Base-by-base conservation (phyloP, 2,113 vertebrate species). In the Cercocebus atys region DNA sequence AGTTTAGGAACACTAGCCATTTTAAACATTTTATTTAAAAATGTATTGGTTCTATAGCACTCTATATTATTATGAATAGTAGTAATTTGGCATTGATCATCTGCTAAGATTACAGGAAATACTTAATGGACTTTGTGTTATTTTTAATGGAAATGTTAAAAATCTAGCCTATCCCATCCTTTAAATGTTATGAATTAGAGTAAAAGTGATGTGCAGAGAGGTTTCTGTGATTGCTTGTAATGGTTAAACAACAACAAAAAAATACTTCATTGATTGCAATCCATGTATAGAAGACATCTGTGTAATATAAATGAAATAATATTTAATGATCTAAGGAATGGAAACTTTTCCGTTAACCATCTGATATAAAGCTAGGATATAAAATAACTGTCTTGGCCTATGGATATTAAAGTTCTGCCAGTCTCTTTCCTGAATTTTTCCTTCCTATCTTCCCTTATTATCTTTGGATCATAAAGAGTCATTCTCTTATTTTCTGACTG, bases 381-480 rank as follows among this genome's bases (percentile, higher is more conserved):
- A 98, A 99, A 99, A 47, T 98, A 99, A 98, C 98, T 99, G 98
- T 95, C 95, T 98, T 96, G 97, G 98, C 98, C 98, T 98, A 97
- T 98, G 97, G 94, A 93, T 98, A 98, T 98, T 97, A 98, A 98
- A 94, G 96, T 97, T 97, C 98, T 98, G 96, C 98, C 98, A 97
- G 97, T 98, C 98, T 99, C 98, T 98, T 98, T 98, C 98, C 99
- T 99, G 90, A 97, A 97, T 98, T 98, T 98, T 98, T 93, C 97
- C 4, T 97, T 98, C 98, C 98, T 98, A 98, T 98, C 98, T 99
- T 98, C 97, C 96, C 97, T 98, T 98, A 99, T 99, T 99, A 99
- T 99, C 99, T 99, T 98, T 98, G 98, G 98, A 99, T 98, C 98
- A 98, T 98, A 97, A 99, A 98, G 98, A 99, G 98, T 98, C 98